Evolutionary conservation across 2,797 vertebrate species (phyloP), one percentile per base, ranked within the genome.

Genomic region (Somateria mollissima): DNA sequence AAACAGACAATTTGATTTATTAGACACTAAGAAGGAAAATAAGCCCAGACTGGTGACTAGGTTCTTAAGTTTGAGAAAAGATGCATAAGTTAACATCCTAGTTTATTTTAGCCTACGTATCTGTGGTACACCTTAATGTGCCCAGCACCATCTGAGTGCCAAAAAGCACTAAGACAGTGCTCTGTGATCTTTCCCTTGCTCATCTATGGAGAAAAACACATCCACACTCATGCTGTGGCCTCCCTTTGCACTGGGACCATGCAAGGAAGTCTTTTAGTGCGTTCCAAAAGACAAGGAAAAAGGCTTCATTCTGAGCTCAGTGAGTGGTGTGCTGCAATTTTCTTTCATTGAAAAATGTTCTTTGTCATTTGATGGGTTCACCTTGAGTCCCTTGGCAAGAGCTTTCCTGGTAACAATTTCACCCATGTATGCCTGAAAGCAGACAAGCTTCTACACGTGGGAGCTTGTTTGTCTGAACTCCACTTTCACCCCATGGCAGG

Each of bases 261-360:
- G 43, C 57, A 51, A 39, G 32, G 12, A 72, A 39, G 7, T 30
- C 60, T 28, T 77, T 76, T 27, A 54, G 11, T 13, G 9, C 13
- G 13, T 51, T 66, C n/a, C 45, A 10, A 66, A 76, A 72, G 56
- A 47, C 19, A 43, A 34, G 41, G 43, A 70, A 47, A 67, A 67
- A 60, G 6, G 12, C 3, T 43, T 70, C 1, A 0, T 58, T 76
- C 72, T 45, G n/a, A 47, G 56, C 37, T 64, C 37, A 0, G 1
- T n/a, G 34, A 60, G 56, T 41, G 77, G n/a, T 15, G 3, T 39
- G 25, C 34, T 49, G 66, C 17, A 19, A 2, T 67, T 54, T 72
- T 53, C 37, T 43, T 56, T 53, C 24, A 36, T 2, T 39, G 60
- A n/a, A 75, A 71, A 54, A 30, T 43, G 16, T 53, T 65, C 58